Evolutionary conservation across 2,888 invertebrate species (phyloP).

Genomic region (Halictus quadricinctus): DNA sequence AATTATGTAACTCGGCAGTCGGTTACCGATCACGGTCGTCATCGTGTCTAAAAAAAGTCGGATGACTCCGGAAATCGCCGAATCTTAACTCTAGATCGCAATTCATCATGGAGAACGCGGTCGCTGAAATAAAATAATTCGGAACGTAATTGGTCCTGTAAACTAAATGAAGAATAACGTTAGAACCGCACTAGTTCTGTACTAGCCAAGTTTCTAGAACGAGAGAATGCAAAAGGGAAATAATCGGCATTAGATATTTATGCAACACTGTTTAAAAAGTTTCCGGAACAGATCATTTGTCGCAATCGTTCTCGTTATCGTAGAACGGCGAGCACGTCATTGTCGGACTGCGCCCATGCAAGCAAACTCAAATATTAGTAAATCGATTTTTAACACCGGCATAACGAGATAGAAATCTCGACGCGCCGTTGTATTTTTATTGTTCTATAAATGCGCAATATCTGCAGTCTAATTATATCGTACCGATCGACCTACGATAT

Average conservation of each 20-base stretch:
- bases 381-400: not conserved
- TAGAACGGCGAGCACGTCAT: not conserved
- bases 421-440: not conserved
- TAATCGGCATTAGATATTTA: not conserved
- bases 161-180: too few species aligned
- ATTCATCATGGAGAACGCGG: too few species aligned
- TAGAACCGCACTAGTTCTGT: too few species aligned
- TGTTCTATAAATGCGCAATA: not conserved
- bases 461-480: not conserved
- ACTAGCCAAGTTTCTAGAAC: not conserved
- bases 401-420: not conserved
- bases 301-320: not conserved
- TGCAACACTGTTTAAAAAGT: not conserved
- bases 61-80: not conserved
- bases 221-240: not conserved
- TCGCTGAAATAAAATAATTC: too few species aligned
- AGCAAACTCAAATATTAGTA: not conserved
- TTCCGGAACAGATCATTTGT: not conserved
- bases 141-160: not conserved
- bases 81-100: not conserved
- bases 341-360: not conserved
- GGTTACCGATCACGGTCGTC: slow-evolving; percentile 1
- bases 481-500: not conserved
- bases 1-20: slow-evolving; percentile 40
- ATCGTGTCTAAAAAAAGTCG: slow-evolving; percentile 20